A percentile compares a stretch with the other conserved stretches of the same genome.
Evolutionary conservation across 1,140 invertebrate genomes (phyloP).

Genomic region (Pinna nobilis): DNA sequence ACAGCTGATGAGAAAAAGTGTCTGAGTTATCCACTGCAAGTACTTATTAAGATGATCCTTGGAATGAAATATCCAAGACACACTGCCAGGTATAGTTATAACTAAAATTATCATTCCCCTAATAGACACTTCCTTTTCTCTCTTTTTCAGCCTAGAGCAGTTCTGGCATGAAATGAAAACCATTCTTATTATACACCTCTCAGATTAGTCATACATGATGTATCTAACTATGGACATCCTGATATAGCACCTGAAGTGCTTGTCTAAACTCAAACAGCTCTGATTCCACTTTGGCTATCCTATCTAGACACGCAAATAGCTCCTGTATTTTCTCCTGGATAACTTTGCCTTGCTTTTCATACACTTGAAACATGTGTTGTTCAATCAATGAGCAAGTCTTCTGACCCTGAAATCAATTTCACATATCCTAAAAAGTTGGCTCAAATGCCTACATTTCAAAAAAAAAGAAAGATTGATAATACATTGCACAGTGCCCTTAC

Average conservation of each 20-base stretch:
- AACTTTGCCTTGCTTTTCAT: conserved; percentile 52
- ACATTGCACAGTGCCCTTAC: not conserved
- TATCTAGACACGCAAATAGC: conserved; percentile 49
- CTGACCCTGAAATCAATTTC: conserved; percentile 50
- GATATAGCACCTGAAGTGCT: conserved; percentile 48
- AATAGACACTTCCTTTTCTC: no score
- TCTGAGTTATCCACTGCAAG: no score
- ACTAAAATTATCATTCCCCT: no score
- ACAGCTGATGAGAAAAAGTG: no score
- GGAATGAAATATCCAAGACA: no score
- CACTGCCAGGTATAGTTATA: no score
- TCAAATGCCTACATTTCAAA: not conserved
- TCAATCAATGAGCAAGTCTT: conserved; percentile 43
- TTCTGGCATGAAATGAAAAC: no score
- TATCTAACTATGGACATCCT: conserved; percentile 33
- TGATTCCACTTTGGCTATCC: conserved; percentile 51
- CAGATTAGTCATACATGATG: no score
- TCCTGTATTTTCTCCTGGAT: conserved; percentile 56
- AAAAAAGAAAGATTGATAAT: not conserved
- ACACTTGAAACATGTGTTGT: conserved; percentile 50
- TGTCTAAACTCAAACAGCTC: conserved; percentile 55
- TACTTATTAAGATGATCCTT: no score
- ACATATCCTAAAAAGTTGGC: not conserved
- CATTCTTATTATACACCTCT: no score
- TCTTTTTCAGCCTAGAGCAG: no score